A percentile compares a stretch with the other conserved stretches of the same genome.
phyloP scores from a whole-genome alignment of 1,140 invertebrate species.

The Drosophila hydei region DNA sequence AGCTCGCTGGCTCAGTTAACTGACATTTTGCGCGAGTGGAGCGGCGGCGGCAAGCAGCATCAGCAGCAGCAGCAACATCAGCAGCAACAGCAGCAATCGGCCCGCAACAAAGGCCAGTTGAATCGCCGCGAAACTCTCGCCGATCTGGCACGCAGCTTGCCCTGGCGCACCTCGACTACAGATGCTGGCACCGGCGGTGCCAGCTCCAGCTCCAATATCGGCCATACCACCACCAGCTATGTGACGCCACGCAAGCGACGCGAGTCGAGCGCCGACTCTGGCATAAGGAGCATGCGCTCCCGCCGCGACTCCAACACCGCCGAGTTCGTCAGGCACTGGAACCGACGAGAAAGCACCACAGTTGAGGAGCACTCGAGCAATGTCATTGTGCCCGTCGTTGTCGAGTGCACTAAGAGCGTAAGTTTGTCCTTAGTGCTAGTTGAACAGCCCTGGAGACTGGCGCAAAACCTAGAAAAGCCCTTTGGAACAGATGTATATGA shows the following conservation, averaged over 20 bases:
- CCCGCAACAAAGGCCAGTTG: conserved; percentile 87
- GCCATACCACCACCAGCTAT: conserved; percentile 76
- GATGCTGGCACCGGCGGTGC: conserved; percentile 84
- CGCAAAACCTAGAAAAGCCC: too few species aligned
- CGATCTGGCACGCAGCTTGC: conserved; percentile 90
- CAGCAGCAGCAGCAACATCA: conserved; percentile 60
- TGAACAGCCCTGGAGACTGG: too few species aligned
- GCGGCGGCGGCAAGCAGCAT: conserved; percentile 88
- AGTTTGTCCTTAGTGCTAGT: conserved; percentile 23
- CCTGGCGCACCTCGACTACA: conserved; percentile 88
- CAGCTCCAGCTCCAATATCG: conserved; percentile 49
- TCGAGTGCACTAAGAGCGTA: conserved; percentile 74
- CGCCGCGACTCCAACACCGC: conserved; percentile 89
- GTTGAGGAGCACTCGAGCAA: conserved; percentile 64
- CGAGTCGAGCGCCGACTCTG: conserved; percentile 92
- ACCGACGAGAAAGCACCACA: conserved; percentile 85
- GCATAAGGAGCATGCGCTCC: conserved; percentile 90
- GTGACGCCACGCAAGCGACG: conserved; percentile 88
- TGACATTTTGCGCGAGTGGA: conserved; percentile 94
- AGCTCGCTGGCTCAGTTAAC: conserved; percentile 94
- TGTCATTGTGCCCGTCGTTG: conserved; percentile 61
- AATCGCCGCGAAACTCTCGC: conserved; percentile 93
- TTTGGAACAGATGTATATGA: too few species aligned
- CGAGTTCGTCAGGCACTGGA: conserved; percentile 90
- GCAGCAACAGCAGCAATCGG: conserved; percentile 57